phyloP scores from a whole-genome alignment of 2,113 vertebrate species.

The Ovis aries region ARS-UI_Ramb_v3.0 NC_056057.1:27426001-27426500 shows the following conservation, averaged over 20 bases:
- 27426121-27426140: neutral
- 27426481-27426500: conserved; percentile 25
- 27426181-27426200: neutral
- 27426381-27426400: neutral
- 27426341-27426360: conserved; percentile 24
- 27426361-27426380: neutral
- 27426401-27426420: conserved; percentile 24
- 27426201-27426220: neutral
- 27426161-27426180: conserved; percentile 19
- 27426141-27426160: neutral
- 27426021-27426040: conserved; percentile 41
- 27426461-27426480: neutral
- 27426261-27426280: neutral
- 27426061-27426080: conserved; percentile 52
- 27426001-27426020: conserved; percentile 33
- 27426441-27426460: neutral
- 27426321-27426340: neutral
- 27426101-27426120: conserved; percentile 42
- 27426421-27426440: neutral
- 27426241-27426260: neutral
- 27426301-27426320: neutral
- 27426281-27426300: neutral
- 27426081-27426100: conserved; percentile 68
- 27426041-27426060: conserved; percentile 76
- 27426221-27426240: neutral